Evolutionary conservation across 2,797 vertebrate genomes (phyloP).

Genomic region (Microctenopoma steveboyesi): DNA sequence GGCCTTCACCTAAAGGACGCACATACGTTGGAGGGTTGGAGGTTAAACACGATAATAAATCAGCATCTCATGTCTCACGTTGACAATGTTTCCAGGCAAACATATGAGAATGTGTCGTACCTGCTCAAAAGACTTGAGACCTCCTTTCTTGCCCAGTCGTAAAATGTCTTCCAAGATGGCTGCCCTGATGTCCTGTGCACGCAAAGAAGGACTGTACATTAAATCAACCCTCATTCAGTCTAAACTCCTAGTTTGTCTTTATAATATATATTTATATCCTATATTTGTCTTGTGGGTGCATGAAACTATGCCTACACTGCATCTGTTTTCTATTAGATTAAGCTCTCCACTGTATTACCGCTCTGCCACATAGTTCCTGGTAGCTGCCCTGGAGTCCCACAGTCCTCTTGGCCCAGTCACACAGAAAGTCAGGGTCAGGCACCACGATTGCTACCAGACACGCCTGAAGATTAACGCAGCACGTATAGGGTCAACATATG

Average conservation of each 20-base stretch:
- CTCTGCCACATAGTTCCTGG: conserved; percentile 87
- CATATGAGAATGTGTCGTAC: conserved; percentile 64
- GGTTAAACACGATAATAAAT: neutral
- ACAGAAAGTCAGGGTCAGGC: conserved; percentile 88
- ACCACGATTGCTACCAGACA: conserved; percentile 92
- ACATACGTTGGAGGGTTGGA: neutral
- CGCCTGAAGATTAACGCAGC: conserved; percentile 75
- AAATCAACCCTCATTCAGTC: neutral
- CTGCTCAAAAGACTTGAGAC: conserved; percentile 97
- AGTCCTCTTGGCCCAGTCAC: conserved; percentile 87
- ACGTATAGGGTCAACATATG: neutral
- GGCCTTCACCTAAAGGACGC: conserved; percentile 84
- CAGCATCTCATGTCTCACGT: neutral
- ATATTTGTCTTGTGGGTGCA: neutral
- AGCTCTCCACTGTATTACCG: conserved; percentile 74
- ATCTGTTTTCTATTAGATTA: neutral
- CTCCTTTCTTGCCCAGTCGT: conserved; percentile 88
- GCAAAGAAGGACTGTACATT: neutral
- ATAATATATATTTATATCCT: too few relatives aligned
- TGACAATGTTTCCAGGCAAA: too few relatives aligned
- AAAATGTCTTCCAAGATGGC: conserved; percentile 89
- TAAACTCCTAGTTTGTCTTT: neutral
- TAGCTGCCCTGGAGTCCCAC: conserved; percentile 85
- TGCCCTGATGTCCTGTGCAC: conserved; percentile 87
- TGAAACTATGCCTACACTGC: neutral